These are phyloP conservation scores for Ruditapes philippinarum DNA, from an alignment of 1,140 invertebrate genomes.

Conservation along the genomic window DNA sequence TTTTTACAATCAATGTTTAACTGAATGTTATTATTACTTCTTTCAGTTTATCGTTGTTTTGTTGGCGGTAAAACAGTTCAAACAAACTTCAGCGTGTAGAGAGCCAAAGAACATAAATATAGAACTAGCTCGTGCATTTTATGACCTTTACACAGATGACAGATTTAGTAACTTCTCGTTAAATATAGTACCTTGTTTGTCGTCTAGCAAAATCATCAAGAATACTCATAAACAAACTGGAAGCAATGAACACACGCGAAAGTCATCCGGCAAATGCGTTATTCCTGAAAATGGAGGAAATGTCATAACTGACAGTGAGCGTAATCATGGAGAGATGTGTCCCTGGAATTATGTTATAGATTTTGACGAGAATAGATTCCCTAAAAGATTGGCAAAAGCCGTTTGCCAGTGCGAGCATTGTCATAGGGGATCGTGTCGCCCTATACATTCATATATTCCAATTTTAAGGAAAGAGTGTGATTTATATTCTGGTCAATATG, in stretches of 20 bases:
- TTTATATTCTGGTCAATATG: not conserved
- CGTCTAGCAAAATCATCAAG: not conserved
- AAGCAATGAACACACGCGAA: not conserved
- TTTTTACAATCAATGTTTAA: too few relatives aligned
- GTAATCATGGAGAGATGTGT: not conserved
- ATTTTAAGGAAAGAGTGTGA: conserved; percentile 42
- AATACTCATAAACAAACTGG: not conserved
- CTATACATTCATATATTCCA: conserved; percentile 26
- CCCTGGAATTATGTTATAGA: conserved; percentile 31
- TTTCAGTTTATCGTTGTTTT: not conserved
- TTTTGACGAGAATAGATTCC: conserved; percentile 12
- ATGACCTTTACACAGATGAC: not conserved
- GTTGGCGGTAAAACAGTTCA: not conserved
- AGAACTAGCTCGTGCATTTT: not conserved
- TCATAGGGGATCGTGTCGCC: conserved; percentile 10
- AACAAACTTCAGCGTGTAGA: not conserved
- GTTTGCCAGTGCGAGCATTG: conserved; percentile 14
- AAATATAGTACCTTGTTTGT: not conserved
- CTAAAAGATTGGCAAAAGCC: not conserved
- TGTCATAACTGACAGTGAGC: not conserved
- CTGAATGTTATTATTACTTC: too few relatives aligned
- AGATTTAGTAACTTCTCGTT: not conserved
- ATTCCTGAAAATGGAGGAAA: not conserved
- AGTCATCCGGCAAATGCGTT: not conserved
- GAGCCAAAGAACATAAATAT: not conserved